Evolutionary conservation across 2,888 invertebrate species (phyloP).

Genomic region (Mimachlamys varia): DNA sequence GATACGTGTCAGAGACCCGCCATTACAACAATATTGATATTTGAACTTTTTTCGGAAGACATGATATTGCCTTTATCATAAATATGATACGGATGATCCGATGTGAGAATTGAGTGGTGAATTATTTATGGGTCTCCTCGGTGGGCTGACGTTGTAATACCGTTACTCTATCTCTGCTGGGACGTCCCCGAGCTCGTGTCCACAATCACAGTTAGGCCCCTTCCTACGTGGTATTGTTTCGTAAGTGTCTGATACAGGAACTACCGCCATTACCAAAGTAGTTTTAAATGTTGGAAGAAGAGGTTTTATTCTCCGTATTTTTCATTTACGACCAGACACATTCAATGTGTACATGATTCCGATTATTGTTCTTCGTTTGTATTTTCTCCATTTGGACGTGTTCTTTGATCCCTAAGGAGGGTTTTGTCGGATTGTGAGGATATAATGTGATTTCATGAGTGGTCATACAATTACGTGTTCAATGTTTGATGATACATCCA

Average conservation of each 20-base stretch:
- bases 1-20: background rate
- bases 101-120: background rate
- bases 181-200: background rate
- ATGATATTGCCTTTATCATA: slow-evolving; percentile 12
- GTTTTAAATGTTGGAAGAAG: background rate
- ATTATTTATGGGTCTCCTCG: background rate
- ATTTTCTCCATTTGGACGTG: background rate
- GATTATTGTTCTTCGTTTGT: background rate
- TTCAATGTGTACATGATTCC: background rate
- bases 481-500: background rate
- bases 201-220: background rate
- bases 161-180: background rate
- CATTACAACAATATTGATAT: background rate
- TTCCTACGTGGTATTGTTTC: background rate
- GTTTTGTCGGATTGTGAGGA: background rate
- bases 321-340: background rate
- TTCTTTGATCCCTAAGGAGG: background rate
- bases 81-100: slow-evolving; percentile 32
- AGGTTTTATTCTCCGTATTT: background rate
- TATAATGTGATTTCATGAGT: background rate
- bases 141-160: background rate
- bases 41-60: slow-evolving; percentile 20
- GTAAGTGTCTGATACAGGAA: background rate
- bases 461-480: background rate
- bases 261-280: background rate